Evolutionary conservation across 2,888 invertebrate species (phyloP).

Genomic region (Melinopterus prodromus): DNA sequence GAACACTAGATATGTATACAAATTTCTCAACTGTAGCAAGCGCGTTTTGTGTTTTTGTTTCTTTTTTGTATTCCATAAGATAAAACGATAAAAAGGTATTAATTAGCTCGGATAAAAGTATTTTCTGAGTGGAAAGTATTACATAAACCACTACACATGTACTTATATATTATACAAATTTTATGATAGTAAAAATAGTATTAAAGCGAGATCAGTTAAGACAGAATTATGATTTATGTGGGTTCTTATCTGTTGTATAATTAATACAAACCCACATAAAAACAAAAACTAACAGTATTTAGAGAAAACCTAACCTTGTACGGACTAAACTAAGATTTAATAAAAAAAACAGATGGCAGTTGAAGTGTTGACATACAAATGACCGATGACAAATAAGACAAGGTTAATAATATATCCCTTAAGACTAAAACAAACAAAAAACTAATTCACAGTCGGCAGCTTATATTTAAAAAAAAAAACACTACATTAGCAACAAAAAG

Average conservation of each 20-base stretch:
- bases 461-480: neutral
- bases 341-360: neutral
- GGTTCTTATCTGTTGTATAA: neutral
- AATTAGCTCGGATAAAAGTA: neutral
- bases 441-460: constrained; percentile 4
- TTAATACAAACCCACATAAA: constrained; percentile 4
- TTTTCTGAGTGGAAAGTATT: neutral
- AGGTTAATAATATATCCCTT: neutral
- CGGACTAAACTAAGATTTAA: neutral
- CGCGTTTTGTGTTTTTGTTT: neutral
- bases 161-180: neutral
- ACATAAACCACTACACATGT: neutral
- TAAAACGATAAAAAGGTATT: neutral
- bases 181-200: constrained; percentile 4
- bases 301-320: constrained; percentile 4
- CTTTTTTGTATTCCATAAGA: neutral
- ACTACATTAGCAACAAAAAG: neutral
- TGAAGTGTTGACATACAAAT: neutral
- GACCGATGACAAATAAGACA: neutral
- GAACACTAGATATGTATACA: neutral
- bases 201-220: constrained; percentile 24
- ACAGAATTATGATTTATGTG: constrained; percentile 14
- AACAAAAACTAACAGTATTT: constrained; percentile 4
- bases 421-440: neutral
- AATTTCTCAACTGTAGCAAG: neutral